Conservation (phyloP, 1,140 invertebrate species). For the Leptinotarsa texana region DNA sequence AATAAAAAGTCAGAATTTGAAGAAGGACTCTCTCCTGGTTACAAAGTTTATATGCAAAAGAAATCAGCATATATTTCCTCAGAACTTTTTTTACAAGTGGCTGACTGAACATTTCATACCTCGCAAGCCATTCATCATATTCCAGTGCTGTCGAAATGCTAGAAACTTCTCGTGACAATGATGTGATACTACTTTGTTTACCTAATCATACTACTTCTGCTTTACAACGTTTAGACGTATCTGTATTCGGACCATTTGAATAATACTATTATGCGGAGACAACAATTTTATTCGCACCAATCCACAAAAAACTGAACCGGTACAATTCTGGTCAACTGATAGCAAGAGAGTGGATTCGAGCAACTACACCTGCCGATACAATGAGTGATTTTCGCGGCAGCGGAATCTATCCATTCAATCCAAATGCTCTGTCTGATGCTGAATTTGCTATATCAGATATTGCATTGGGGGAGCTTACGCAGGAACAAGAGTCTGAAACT, state of each 20-base stretch:
- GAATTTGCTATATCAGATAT: conserved; percentile 1
- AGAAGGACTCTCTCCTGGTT: conserved; percentile 46
- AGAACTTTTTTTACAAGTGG: conserved; percentile 44
- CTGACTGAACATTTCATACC: conserved; percentile 48
- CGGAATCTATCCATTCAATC: conserved; percentile 5
- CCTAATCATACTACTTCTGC: conserved; percentile 48
- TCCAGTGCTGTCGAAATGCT: conserved; percentile 39
- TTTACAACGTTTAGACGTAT: conserved; percentile 46
- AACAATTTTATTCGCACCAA: conserved; percentile 3
- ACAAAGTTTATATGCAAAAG: conserved; percentile 42
- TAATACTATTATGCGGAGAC: conserved; percentile 25
- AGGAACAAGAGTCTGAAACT: conserved; percentile 2
- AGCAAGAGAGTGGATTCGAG: background rate
- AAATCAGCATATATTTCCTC: conserved; percentile 44
- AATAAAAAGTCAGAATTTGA: conserved; percentile 43
- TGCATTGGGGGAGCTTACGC: background rate
- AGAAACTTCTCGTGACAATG: conserved; percentile 43
- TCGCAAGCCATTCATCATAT: conserved; percentile 53
- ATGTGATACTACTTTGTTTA: conserved; percentile 45
- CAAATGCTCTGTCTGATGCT: conserved; percentile 1
- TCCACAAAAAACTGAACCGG: conserved; percentile 4
- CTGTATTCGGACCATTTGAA: conserved; percentile 49
- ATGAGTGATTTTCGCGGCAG: background rate
- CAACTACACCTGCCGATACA: background rate
- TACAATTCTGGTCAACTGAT: background rate